Evolutionary conservation across 2,113 vertebrate species (phyloP).

Genomic region (Paradoxurus hermaphroditus): DNA sequence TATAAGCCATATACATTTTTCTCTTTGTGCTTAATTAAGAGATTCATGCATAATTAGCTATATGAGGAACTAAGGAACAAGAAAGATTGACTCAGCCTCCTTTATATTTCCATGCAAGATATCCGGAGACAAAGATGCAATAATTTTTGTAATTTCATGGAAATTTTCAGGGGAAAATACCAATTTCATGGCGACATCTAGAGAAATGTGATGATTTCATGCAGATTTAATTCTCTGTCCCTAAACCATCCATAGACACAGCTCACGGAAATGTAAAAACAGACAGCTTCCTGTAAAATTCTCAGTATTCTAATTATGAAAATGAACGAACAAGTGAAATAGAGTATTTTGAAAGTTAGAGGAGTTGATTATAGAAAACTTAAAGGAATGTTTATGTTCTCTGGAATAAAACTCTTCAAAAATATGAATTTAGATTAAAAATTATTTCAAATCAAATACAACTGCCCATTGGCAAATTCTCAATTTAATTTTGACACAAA

Average conservation of each 20-base stretch:
- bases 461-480: neutral
- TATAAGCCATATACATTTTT: neutral
- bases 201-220: slow-evolving; percentile 76
- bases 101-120: slow-evolving; percentile 59
- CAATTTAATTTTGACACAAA: neutral
- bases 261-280: neutral
- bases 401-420: neutral
- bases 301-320: neutral
- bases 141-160: slow-evolving; percentile 78
- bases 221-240: slow-evolving; percentile 60
- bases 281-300: neutral
- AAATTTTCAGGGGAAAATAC: slow-evolving; percentile 70
- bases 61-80: neutral
- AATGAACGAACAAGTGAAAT: neutral
- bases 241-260: slow-evolving; percentile 45
- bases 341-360: slow-evolving; percentile 19
- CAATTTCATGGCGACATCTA: slow-evolving; percentile 74
- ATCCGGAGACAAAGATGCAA: slow-evolving; percentile 67
- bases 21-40: neutral
- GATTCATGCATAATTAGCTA: slow-evolving; percentile 26
- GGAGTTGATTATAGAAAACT: neutral
- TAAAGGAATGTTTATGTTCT: neutral
- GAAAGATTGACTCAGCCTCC: neutral
- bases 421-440: neutral
- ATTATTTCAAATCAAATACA: neutral